Evolutionary conservation across 2,113 vertebrate genomes (phyloP), one percentile per base, ranked within the genome.

Genomic region (Shinisaurus crocodilurus): DNA sequence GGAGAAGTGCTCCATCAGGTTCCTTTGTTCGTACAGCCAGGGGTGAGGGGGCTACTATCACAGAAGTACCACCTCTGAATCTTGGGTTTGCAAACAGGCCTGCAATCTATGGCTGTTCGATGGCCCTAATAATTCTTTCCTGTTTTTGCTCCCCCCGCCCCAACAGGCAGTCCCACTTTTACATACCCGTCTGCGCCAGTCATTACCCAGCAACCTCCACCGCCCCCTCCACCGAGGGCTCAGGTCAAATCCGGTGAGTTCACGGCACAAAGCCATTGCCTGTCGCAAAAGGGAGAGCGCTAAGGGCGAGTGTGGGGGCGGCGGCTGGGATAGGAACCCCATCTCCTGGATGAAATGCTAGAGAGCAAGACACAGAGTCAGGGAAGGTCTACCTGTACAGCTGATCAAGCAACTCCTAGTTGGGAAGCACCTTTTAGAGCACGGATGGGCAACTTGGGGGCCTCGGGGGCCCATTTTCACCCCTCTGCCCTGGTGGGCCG

Each of bases 161-260:
- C 83, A 93, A 43, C 92, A 98, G 98, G 97, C 94, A 98, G 98
- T 88, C 97, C 98, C 2, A 98, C 98, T 0, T 98, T 98, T 94
- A 97, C 97, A 0, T 98, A 98, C 90, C 90, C 98, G 4, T 92
- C 97, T 67, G 94, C 96, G 18, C 96, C 97, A 0, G 95, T 96
- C 91, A 97, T 92, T 93, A 97, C 97, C 32, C 97, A 96, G 40
- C 97, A 95, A 40, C 96, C 96, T 2, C 97, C 97, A 0, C 70
- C 93, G 0, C 91, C 90, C 1, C 89, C 86, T 13, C 84, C 85
- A 29, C 80, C 90, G 13, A 94, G 97, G 90, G 93, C 97, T 91
- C 97, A 97, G 87, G 97, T 98, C 88, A 98, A 98, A 97, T 95
- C 97, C 89, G 98, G 98, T 98, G 82, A 95, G 93, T 75, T 18